phyloP scores from a whole-genome alignment of 2,113 vertebrate species.

The Actenoides lindsayi region DNA sequence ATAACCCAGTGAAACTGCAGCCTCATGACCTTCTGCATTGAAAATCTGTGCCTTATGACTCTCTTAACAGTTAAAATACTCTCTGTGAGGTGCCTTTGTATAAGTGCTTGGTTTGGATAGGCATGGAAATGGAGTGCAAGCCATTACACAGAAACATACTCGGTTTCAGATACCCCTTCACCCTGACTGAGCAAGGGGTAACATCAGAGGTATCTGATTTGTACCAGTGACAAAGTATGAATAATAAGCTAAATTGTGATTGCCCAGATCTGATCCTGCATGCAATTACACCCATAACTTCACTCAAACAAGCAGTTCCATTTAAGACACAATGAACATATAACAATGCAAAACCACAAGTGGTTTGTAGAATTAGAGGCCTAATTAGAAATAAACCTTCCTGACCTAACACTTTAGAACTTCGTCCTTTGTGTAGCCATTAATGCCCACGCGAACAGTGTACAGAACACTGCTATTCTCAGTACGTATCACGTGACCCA shows the following conservation, averaged over 20 bases:
- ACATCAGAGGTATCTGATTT: neutral
- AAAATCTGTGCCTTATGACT: constrained; percentile 42
- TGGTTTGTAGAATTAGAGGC: neutral
- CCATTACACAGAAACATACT: neutral
- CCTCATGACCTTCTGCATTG: constrained; percentile 24
- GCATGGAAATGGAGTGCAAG: neutral
- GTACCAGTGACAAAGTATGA: neutral
- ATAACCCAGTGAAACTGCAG: constrained; percentile 38
- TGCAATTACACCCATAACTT: neutral
- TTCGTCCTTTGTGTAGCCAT: neutral
- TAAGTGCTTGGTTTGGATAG: neutral
- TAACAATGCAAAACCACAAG: neutral
- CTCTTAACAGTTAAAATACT: constrained; percentile 15
- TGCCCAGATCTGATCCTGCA: neutral
- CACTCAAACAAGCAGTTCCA: neutral
- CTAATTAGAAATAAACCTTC: neutral
- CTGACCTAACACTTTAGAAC: neutral
- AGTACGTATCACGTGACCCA: rapidly evolving
- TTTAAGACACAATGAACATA: constrained; percentile 19
- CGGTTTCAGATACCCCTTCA: neutral
- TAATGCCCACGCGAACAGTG: rapidly evolving
- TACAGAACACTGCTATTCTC: neutral
- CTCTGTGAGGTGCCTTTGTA: neutral
- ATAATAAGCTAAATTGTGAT: neutral
- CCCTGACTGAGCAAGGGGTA: neutral